A percentile compares a stretch with the other conserved stretches of the same genome.
These are phyloP conservation scores for Eupithecia subumbrata DNA, from an alignment of 2,888 invertebrate species.

Conservation along the genomic window DNA sequence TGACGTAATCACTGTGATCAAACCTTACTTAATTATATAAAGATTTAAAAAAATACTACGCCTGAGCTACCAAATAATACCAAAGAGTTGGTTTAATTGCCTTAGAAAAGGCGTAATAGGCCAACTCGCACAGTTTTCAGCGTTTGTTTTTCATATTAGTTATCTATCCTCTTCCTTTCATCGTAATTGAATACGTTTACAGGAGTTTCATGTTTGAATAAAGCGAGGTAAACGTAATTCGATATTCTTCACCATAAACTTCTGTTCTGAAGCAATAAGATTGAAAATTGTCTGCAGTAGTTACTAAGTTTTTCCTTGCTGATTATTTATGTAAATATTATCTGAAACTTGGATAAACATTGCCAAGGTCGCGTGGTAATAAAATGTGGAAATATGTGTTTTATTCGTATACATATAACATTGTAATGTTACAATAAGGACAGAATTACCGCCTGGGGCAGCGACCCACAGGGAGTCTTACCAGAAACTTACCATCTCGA, in stretches of 20 bases:
- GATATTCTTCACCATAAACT: neutral
- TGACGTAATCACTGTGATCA: too few species aligned
- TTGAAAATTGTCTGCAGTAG: neutral
- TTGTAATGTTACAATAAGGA: neutral
- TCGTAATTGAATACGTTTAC: neutral
- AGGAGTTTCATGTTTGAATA: neutral
- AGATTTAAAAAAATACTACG: neutral
- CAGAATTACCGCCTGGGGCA: neutral
- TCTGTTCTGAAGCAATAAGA: neutral
- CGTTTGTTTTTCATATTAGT: neutral
- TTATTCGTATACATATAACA: neutral
- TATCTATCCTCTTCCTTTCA: neutral
- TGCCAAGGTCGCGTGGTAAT: constrained; percentile 1
- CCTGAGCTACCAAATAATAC: neutral
- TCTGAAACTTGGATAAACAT: neutral
- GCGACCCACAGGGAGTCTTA: neutral
- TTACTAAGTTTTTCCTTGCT: neutral
- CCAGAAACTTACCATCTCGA: neutral
- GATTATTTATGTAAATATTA: neutral
- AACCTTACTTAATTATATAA: too few species aligned
- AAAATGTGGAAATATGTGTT: constrained; percentile 1
- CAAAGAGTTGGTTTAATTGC: neutral
- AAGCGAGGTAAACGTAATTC: neutral
- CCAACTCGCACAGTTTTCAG: neutral
- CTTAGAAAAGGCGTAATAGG: neutral